Evolutionary conservation across 2,888 invertebrate species (phyloP), one percentile per base, ranked within the genome.

Genomic region (Hybos culiciformis): DNA sequence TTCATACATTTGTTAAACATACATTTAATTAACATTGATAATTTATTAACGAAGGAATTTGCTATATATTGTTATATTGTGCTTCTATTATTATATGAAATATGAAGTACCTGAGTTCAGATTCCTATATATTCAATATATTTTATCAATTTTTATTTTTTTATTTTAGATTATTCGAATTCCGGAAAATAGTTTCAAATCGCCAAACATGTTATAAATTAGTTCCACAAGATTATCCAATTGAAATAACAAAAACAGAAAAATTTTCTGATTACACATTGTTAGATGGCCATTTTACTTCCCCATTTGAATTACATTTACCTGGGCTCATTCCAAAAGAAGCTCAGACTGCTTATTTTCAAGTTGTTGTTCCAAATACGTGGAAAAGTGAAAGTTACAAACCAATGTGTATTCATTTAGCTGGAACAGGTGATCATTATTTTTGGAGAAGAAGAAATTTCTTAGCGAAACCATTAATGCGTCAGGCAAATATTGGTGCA

Each of bases 401-500:
- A 58, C 91, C 91, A 4, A 73, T 96, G 29, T 94, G 94, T 62
- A 73, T 98, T 49, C 96, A 97, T 60, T 72, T 97, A 51, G 96
- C 97, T 21, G 96, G 96, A 23, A 98, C 98, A 33, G 98, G 97
- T 36, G 97, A 98, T 70, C 97, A 98, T 73, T 85, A 78, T 66
- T 94, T 83, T 62, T 92, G 92, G 87, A 73, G 92, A 53, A 72
- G 97, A 56, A 71, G 94, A 58, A 81, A 82, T 57, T 69, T 93
- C 37, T 83, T 96, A 72, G 96, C 90, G 7, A 85, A 85, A 56
- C 96, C 96, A 4, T 66, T 98, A 44, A 65, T 96, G 5, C 85
- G 86, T 62, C 84, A 92, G 61, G 77, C 78, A 19, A 88, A 88
- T 32, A 90, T 97, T 53, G 94, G 84, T 40, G 87, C 96, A 3